Evolutionary conservation across 2,113 vertebrate genomes (phyloP).

Genomic region (Coryphaenoides rupestris): DNA sequence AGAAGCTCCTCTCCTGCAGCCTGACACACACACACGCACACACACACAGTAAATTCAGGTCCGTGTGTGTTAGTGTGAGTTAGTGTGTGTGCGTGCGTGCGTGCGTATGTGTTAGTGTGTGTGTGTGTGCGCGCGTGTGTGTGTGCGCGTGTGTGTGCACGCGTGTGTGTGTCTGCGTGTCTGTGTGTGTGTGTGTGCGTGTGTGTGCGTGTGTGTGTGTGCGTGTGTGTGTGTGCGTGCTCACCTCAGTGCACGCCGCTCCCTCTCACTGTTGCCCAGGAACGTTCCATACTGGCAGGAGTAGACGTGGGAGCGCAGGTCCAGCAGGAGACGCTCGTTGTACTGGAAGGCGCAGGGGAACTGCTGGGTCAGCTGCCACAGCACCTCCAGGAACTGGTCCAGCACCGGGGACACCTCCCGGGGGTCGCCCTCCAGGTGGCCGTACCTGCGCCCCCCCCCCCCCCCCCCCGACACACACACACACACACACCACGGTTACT

Average conservation of each 20-base stretch:
- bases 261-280: slow-evolving; percentile 89
- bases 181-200: neutral
- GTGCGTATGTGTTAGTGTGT: no score
- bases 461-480: no score
- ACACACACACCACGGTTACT: no score
- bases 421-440: slow-evolving; percentile 89
- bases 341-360: slow-evolving; percentile 97
- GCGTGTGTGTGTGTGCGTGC: neutral
- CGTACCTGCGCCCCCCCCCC: slow-evolving; percentile 87
- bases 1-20: slow-evolving; percentile 84
- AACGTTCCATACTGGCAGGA: slow-evolving; percentile 95
- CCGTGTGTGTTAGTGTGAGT: neutral
- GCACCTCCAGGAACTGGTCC: slow-evolving; percentile 94
- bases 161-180: neutral
- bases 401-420: slow-evolving; percentile 95
- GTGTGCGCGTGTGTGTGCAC: no score
- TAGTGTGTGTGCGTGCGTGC: no score
- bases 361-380: slow-evolving; percentile 94
- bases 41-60: slow-evolving; percentile 3
- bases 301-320: slow-evolving; percentile 85
- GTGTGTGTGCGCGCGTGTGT: no score
- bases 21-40: slow-evolving; percentile 59
- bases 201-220: neutral
- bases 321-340: slow-evolving; percentile 89
- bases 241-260: slow-evolving; percentile 83